Percentiles rank a stretch among this genome's conserved stretches.
Evolutionary conservation across 1,140 invertebrate species (phyloP).

Genomic region (Neodiprion virginianus): DNA sequence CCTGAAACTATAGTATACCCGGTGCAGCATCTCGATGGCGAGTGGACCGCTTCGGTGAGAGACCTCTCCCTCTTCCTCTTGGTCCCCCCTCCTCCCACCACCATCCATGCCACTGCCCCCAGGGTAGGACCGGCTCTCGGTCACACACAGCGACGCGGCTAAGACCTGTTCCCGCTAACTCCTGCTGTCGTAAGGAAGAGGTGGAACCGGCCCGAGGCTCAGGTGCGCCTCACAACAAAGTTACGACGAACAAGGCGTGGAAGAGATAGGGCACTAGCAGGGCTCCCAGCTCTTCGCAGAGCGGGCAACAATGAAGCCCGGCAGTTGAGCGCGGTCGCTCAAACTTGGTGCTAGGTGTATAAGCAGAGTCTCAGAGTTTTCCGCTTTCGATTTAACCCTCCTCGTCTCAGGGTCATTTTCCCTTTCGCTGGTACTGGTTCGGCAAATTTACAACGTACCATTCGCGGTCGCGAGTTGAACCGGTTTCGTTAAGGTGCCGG

Average conservation of each 20-base stretch:
- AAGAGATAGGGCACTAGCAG: conserved; percentile 49
- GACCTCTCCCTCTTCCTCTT: conserved; percentile 24
- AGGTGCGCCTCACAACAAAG: conserved; percentile 25
- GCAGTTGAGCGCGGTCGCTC: conserved; percentile 48
- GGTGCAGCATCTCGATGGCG: neutral
- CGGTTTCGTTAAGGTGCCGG: too few relatives aligned
- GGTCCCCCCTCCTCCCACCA: conserved; percentile 20
- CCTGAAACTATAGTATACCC: neutral
- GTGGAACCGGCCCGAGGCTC: neutral
- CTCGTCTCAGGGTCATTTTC: too few relatives aligned
- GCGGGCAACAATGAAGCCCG: conserved; percentile 58
- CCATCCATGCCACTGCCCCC: neutral
- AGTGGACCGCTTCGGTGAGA: neutral
- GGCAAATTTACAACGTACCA: too few relatives aligned
- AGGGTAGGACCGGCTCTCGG: neutral
- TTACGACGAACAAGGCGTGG: conserved; percentile 48
- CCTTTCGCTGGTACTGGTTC: too few relatives aligned
- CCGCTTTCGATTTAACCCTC: too few relatives aligned
- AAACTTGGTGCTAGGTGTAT: conserved; percentile 30
- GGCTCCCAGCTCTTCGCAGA: conserved; percentile 38
- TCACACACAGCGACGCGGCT: neutral
- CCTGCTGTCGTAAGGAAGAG: neutral
- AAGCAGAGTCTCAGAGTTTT: neutral
- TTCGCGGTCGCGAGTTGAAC: too few relatives aligned
- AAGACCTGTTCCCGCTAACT: neutral